Evolutionary conservation across 1,140 invertebrate species (phyloP), one percentile per base, ranked within the genome.

Genomic region (Magallana ariakensis): DNA sequence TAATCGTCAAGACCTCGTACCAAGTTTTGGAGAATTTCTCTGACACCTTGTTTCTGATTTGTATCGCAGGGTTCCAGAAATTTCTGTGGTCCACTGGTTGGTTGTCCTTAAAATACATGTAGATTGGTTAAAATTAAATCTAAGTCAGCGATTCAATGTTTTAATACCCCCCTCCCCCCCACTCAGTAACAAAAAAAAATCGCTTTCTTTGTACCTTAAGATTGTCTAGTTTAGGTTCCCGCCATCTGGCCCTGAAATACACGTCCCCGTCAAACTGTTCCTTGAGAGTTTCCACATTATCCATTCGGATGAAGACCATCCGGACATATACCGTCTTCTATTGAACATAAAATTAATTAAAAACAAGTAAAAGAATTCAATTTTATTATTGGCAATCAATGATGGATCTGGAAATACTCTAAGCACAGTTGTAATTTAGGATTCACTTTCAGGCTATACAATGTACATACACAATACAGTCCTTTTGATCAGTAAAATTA

Each of bases 231-330:
- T 26, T 19, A 0, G 91, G 90, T 86, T 92, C 92, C 46, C 93
- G 75, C 93, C 93, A 93, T 90, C 89, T 90, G 60, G 92, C 90
- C 86, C 91, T 84, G 57, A 94, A 85, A 80, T 92, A 91, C 10
- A 92, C 88, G 75, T 93, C 92, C 22, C 92, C 92, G 10, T 62
- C 85, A 83, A 91, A 94, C 80, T 92, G 89, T 85, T 94, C 93
- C 60, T 91, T 91, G 0, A 93, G 83, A 4, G 93, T 94, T 75
- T 93, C 91, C 19, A 94, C 93, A n/a, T 93, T 92, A 0, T 89
- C 90, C 19, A 94, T 90, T 82, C 93, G 93, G 60, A 93, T 83
- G 85, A 93, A 94, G 19, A 92, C 90, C n/a, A 92, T 87, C n/a
- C 90, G 88, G 1, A 93, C 22, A 22, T 89, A 90, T 0, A 94